Conservation (phyloP, 2,888 invertebrate genomes). For the Pharmacophagus antenor region DNA sequence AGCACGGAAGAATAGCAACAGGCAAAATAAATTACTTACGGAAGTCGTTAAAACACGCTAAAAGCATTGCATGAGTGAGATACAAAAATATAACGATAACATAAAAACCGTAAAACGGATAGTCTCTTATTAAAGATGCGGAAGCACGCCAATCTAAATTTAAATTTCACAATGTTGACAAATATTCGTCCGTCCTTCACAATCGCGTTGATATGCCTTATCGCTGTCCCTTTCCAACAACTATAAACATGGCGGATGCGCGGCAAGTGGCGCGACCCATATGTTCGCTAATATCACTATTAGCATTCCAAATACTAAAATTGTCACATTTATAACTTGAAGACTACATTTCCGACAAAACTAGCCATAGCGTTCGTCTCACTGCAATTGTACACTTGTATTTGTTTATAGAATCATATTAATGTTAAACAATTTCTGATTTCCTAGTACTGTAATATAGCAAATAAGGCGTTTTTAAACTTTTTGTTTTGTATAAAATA, state of each 20-base stretch:
- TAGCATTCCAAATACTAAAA: slow-evolving; percentile 20
- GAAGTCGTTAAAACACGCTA: slow-evolving; percentile 14
- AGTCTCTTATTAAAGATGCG: slow-evolving; percentile 36
- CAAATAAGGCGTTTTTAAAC: too few relatives aligned
- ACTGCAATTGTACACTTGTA: not conserved
- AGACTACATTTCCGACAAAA: not conserved
- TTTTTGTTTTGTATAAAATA: too few relatives aligned
- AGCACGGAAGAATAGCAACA: slow-evolving; percentile 2
- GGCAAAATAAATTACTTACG: slow-evolving; percentile 3
- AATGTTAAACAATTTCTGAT: too few relatives aligned
- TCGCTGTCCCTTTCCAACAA: slow-evolving; percentile 39
- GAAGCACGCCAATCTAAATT: slow-evolving; percentile 51
- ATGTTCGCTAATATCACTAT: slow-evolving; percentile 32
- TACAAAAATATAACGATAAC: slow-evolving; percentile 5
- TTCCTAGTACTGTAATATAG: too few relatives aligned
- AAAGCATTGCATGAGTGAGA: not conserved
- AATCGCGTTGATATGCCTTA: slow-evolving; percentile 23
- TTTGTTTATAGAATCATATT: not conserved
- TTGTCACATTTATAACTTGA: slow-evolving; percentile 7
- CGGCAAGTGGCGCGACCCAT: slow-evolving; percentile 28
- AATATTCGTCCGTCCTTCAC: slow-evolving; percentile 52
- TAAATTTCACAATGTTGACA: slow-evolving; percentile 61
- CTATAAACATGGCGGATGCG: slow-evolving; percentile 38
- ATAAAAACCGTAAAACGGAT: slow-evolving; percentile 4
- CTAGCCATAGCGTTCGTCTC: not conserved